Evolutionary conservation across 1,140 invertebrate genomes (phyloP).

Genomic region (Lepidurus apus): DNA sequence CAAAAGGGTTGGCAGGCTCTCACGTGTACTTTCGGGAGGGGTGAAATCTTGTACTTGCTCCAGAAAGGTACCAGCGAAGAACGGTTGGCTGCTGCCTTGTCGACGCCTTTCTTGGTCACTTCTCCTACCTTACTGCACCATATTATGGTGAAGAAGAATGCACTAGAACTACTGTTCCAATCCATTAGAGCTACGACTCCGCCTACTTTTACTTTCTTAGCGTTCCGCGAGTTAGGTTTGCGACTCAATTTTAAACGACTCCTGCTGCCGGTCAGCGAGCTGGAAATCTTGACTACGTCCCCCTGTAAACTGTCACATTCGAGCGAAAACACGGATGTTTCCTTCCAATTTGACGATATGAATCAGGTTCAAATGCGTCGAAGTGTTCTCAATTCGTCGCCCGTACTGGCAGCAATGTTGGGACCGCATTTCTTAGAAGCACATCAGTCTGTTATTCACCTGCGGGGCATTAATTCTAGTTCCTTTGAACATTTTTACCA

Average conservation of each 20-base stretch:
- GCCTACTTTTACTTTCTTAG: background rate
- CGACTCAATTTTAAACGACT: background rate
- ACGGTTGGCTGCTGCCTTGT: background rate
- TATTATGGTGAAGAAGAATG: conserved; percentile 11
- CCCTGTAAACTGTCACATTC: background rate
- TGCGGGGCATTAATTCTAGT: background rate
- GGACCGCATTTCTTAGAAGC: conserved; percentile 7
- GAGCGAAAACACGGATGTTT: background rate
- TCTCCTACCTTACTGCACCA: background rate
- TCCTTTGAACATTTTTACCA: background rate
- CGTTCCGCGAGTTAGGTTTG: background rate
- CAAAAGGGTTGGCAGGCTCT: background rate
- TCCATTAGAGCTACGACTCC: background rate
- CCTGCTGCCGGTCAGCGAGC: background rate
- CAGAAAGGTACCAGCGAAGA: background rate
- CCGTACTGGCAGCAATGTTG: background rate
- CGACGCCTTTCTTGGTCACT: conserved; percentile 4
- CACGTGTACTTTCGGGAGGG: background rate
- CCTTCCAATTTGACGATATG: background rate
- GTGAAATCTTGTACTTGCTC: conserved; percentile 1
- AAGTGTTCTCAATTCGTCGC: background rate
- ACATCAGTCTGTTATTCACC: background rate
- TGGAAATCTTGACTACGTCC: background rate
- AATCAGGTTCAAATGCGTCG: conserved; percentile 1
- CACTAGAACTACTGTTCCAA: background rate